phyloP scores from a whole-genome alignment of 2,888 invertebrate genomes.

The Thera obeliscata region DNA sequence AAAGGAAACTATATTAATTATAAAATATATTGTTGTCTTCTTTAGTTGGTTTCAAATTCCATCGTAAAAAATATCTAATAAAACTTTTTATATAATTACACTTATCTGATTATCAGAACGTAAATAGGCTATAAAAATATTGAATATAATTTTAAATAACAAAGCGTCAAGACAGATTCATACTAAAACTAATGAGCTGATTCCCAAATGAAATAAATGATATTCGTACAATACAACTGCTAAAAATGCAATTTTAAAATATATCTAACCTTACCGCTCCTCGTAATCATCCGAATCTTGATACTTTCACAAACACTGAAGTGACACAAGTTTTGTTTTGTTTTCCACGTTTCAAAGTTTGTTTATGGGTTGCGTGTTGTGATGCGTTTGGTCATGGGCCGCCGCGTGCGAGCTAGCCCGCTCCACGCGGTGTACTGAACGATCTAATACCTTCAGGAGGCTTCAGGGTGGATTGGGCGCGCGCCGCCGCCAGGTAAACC shows the following conservation, averaged over 20 bases:
- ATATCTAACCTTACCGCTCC: not conserved
- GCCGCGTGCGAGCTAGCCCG: conserved; percentile 50
- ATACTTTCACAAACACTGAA: conserved; percentile 22
- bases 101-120: too few species aligned
- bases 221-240: conserved; percentile 16
- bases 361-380: conserved; percentile 49
- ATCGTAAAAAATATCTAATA: too few species aligned
- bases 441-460: conserved; percentile 24
- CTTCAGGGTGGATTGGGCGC: conserved; percentile 53
- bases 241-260: conserved; percentile 6
- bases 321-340: conserved; percentile 27
- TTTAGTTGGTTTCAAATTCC: too few species aligned
- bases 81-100: too few species aligned
- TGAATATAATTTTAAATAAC: too few species aligned
- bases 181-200: too few species aligned
- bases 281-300: conserved; percentile 14
- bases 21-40: too few species aligned
- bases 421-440: conserved; percentile 67
- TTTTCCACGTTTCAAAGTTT: conserved; percentile 51
- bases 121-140: too few species aligned
- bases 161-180: too few species aligned
- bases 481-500: conserved; percentile 63
- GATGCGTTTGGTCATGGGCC: conserved; percentile 48
- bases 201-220: not conserved
- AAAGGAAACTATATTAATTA: too few species aligned